Conservation (phyloP, 2,113 vertebrate genomes). For the Rhadina sibilatrix region DNA sequence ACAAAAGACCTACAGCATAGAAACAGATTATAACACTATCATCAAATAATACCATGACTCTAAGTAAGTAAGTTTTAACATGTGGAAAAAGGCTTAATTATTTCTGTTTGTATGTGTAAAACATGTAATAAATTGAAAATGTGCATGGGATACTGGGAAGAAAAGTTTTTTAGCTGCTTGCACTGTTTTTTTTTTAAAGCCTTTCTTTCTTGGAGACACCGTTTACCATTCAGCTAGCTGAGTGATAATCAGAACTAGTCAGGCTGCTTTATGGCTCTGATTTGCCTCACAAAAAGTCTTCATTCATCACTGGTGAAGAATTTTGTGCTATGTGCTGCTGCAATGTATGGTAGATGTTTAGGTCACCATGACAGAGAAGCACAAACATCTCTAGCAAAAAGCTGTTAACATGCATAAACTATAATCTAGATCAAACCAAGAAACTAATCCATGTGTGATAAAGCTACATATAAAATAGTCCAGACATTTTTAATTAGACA, state of each 20-base stretch:
- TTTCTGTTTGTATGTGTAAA: background rate
- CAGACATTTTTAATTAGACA: background rate
- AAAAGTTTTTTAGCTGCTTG: background rate
- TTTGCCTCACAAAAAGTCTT: background rate
- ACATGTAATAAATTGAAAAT: background rate
- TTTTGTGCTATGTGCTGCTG: background rate
- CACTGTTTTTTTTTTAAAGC: background rate
- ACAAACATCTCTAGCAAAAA: background rate
- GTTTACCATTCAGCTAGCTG: background rate
- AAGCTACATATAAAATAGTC: background rate
- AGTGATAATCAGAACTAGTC: background rate
- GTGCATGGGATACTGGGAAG: background rate
- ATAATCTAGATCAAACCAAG: background rate
- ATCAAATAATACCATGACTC: background rate
- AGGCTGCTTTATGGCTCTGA: background rate
- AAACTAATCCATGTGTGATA: background rate
- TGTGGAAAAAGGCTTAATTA: background rate
- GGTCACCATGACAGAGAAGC: background rate
- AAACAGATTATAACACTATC: background rate
- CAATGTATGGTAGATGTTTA: background rate
- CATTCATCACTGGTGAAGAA: background rate
- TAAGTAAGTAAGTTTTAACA: background rate
- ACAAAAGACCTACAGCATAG: background rate
- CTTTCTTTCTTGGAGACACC: background rate
- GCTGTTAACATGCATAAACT: background rate